Conservation (phyloP, 1,140 invertebrate genomes). For the Pomphorhynchus laevis region DNA sequence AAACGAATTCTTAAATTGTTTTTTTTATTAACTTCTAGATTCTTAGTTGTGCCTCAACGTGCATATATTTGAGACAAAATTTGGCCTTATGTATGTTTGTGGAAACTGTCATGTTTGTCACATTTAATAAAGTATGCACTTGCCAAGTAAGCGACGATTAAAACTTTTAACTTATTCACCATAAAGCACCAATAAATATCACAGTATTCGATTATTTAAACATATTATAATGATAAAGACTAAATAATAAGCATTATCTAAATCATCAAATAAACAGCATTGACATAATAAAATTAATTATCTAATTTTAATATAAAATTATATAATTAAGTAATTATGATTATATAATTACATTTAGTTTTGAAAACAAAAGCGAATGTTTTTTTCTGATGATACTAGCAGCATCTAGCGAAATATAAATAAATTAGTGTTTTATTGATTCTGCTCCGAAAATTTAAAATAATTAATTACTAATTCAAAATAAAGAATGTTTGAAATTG, state of each 20-base stretch:
- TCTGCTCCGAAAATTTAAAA: too few relatives aligned
- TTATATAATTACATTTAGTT: too few relatives aligned
- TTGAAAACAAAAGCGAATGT: too few relatives aligned
- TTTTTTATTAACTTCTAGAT: too few relatives aligned
- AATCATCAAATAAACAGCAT: not conserved
- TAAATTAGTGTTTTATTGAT: too few relatives aligned
- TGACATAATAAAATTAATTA: not conserved
- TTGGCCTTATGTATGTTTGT: slow-evolving; percentile 46
- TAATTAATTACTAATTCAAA: too few relatives aligned
- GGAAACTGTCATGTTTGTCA: slow-evolving; percentile 50
- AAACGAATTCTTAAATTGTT: slow-evolving; percentile 26
- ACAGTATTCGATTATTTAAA: too few relatives aligned
- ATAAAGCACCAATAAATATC: too few relatives aligned
- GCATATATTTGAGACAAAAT: slow-evolving; percentile 22
- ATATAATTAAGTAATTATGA: not conserved
- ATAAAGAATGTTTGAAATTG: too few relatives aligned
- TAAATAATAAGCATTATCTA: not conserved
- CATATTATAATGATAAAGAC: not conserved
- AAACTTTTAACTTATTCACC: not conserved
- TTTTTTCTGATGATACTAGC: too few relatives aligned
- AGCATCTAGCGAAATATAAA: too few relatives aligned
- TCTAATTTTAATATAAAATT: not conserved
- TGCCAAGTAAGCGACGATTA: slow-evolving; percentile 15
- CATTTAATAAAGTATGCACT: slow-evolving; percentile 73
- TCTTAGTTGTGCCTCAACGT: slow-evolving; percentile 20